Evolutionary conservation across 2,797 vertebrate genomes (phyloP).

Genomic region (Mormyrus proboscirostris): DNA sequence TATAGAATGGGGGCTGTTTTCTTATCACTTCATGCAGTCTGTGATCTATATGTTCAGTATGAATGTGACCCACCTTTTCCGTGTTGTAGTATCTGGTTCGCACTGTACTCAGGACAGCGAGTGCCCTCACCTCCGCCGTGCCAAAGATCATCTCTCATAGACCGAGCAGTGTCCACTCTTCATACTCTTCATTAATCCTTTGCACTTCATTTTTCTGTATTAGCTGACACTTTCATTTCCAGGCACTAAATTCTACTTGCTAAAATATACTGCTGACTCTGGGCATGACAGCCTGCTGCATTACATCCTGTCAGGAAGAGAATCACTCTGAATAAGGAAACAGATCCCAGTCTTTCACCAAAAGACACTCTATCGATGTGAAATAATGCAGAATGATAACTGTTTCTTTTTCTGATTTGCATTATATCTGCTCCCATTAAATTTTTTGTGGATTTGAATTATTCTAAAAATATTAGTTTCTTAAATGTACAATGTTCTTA

Average conservation of each 20-base stretch:
- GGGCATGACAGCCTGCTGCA: conserved; percentile 60
- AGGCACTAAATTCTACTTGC: conserved; percentile 78
- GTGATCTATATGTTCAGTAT: conserved; percentile 71
- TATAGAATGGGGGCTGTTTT: background rate
- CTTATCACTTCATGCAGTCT: conserved; percentile 46
- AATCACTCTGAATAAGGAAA: conserved; percentile 57
- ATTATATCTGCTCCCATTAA: background rate
- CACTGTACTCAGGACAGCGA: conserved; percentile 82
- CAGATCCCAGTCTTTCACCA: background rate
- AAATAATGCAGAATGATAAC: background rate
- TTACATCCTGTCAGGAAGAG: conserved; percentile 47
- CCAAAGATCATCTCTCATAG: conserved; percentile 54
- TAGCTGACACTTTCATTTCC: background rate
- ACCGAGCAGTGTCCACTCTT: background rate
- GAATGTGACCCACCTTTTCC: conserved; percentile 90
- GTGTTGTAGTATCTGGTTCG: conserved; percentile 71
- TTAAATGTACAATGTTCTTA: background rate
- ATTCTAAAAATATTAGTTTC: background rate
- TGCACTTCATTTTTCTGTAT: background rate
- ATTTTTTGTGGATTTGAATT: background rate
- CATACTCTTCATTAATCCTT: background rate
- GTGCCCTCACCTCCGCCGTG: conserved; percentile 87
- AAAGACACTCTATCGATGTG: background rate
- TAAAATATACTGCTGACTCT: conserved; percentile 71
- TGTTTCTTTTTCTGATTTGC: background rate